A percentile compares a stretch with the other conserved stretches of the same genome.
Conservation (phyloP, 2,113 vertebrate species). For the Pluvialis apricaria region DNA sequence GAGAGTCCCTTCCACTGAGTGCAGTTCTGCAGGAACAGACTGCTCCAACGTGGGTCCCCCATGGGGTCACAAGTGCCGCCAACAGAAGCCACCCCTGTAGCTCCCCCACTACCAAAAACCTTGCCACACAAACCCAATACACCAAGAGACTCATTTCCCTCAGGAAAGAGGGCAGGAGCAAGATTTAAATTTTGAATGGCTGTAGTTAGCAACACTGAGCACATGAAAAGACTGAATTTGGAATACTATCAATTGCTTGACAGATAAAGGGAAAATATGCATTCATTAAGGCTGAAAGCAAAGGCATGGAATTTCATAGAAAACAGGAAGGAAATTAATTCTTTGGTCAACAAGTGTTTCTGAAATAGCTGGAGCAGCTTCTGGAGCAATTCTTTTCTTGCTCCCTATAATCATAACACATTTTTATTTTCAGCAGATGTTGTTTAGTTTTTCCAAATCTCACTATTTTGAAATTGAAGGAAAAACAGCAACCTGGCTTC, state of each 20-base stretch:
- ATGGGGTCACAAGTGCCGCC: not conserved
- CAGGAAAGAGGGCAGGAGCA: not conserved
- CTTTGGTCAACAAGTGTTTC: not conserved
- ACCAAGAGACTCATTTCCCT: not conserved
- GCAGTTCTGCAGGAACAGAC: not conserved
- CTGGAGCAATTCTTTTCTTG: not conserved
- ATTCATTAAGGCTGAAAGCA: not conserved
- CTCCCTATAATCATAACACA: not conserved
- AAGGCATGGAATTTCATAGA: not conserved
- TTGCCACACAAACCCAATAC: not conserved
- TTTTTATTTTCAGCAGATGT: conserved; percentile 42
- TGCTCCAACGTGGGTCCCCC: not conserved
- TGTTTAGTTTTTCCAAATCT: not conserved
- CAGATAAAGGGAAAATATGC: not conserved
- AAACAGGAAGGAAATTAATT: not conserved
- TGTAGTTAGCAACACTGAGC: not conserved
- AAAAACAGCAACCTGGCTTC: conserved; percentile 4
- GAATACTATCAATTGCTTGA: not conserved
- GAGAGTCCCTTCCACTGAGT: not conserved
- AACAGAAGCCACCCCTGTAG: not conserved
- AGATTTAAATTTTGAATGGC: not conserved
- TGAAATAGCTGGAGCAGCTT: not conserved
- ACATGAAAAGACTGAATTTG: not conserved
- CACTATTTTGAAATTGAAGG: not conserved
- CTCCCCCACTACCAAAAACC: not conserved